Base-by-base conservation (phyloP, 1,140 invertebrate genomes). In the Melitaea cinxia region DNA sequence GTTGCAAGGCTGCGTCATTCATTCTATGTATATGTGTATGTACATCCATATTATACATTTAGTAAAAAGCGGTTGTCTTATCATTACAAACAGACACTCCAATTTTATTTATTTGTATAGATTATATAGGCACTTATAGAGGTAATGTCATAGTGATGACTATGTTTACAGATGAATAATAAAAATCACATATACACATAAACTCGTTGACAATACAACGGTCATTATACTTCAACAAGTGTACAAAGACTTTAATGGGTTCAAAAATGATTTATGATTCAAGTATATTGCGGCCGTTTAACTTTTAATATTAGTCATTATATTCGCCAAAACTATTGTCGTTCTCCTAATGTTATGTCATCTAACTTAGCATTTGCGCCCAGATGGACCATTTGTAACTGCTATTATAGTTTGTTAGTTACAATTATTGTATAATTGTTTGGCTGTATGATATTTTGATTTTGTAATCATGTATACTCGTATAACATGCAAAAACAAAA, bases 341-440 rank as follows among this genome's bases (percentile, higher is more conserved):
- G 14, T 58, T 58, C 24, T 39, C 4, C 42, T 58, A 58, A 58
- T 58, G 42, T 47, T 15, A 58, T 58, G 6, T 49, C 56, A 58
- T 58, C 56, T 17, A 58, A 58, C 39, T 58, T 58, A 28, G 14
- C 26, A 26, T 33, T 49, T 14, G 17, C 42, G 42, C 26, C 55
- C 56, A 58, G 26, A 49, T 30, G 56, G 24, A 47, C 10, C 39
- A 58, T 58, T 58, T 58, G n/a, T 47, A 58, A 58, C 56, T 58
- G 17, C 21, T 47, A 33, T 47, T 58, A 49, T 17, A 58, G 47
- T 23, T 39, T 33, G 56, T 49, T 47, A 47, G 15, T 28, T 12
- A 42, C 26, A 19, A 42, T 58, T 49, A 47, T 7, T 14, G 17
- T 42, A 15, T 14, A 42, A 42, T 17, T 42, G 37, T 42, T 42